Base-by-base conservation (phyloP, 1,140 invertebrate genomes). In the Caenorhabditis remanei region DNA sequence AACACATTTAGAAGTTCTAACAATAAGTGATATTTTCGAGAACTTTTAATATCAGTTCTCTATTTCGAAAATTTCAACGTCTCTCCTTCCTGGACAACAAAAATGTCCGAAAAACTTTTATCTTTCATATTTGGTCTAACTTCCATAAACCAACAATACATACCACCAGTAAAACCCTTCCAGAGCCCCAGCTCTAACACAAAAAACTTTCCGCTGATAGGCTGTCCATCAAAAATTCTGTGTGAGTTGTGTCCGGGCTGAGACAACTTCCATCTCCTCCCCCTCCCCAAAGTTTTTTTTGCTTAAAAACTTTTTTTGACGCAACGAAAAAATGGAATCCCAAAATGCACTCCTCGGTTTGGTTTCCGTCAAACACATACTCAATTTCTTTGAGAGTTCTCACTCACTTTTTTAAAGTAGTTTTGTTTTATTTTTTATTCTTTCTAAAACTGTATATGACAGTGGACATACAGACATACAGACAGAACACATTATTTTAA, bases 171-270 rank as follows among this genome's bases (percentile, higher is more conserved):
- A 8, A 58, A 58, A n/a, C 8, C 56, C 14, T 1, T 53, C 7
- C 14, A 58, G 7, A 7, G 14, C n/a, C 19, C 19, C n/a, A 7
- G 13, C 56, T 19, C 7, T 19, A 40, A 63, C 24, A 4, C 61
- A 13, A 16, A 32, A 43, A 6, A n/a, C 16, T 8, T 8, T 75
- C 41, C 46, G 71, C 71, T 79, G 71, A 79, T 79, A 79, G 71
- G 71, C 71, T 79, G 71, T 79, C 71, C 71, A 79, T 79, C 71
- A 79, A 79, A 79, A 79, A 79, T 79, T 19, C 8, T 43, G 41
- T 19, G 19, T 14, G 16, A n/a, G 19, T 16, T n/a, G 46, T 50
- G 65, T 46, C 40, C 41, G 24, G 32, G 32, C 16, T 32, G 61
- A 50, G 71, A 50, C 71, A 71, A 71, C 43, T 50, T 79, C 71